Conservation (phyloP, 2,113 vertebrate genomes). For the Mormyrus lacerda region DNA sequence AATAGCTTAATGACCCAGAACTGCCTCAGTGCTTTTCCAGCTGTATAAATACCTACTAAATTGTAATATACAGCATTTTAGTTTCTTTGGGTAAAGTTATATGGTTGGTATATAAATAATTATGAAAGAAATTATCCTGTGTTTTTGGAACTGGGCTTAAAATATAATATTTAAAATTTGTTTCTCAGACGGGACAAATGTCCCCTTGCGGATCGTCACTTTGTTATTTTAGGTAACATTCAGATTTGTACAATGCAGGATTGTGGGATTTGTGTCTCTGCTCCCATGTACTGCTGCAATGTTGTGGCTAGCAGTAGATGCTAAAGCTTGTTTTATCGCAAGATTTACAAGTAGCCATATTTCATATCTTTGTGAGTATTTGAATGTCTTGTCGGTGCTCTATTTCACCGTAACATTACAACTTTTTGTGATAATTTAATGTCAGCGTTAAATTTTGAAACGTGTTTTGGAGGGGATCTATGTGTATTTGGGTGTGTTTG, state of each 20-base stretch:
- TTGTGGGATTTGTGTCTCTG: neutral
- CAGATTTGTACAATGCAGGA: neutral
- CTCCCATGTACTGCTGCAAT: neutral
- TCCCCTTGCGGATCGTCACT: neutral
- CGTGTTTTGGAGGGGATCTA: neutral
- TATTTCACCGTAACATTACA: neutral
- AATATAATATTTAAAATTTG: neutral
- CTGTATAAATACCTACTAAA: neutral
- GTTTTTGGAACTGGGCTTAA: neutral
- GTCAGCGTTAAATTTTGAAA: neutral
- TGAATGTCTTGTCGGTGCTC: neutral
- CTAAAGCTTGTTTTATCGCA: neutral
- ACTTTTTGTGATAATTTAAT: neutral
- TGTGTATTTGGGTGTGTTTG: neutral
- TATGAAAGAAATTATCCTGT: neutral
- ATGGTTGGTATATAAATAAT: neutral
- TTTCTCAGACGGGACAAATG: neutral
- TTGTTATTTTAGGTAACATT: neutral
- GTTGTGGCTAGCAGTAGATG: neutral
- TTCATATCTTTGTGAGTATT: neutral
- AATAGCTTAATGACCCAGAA: neutral
- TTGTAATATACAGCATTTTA: neutral
- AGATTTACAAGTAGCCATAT: neutral
- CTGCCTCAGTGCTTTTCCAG: neutral
- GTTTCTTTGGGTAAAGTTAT: neutral